Percentiles rank a stretch among this genome's conserved stretches.
Evolutionary conservation across 2,113 vertebrate species (phyloP).

Genomic region (Smithornis capensis): DNA sequence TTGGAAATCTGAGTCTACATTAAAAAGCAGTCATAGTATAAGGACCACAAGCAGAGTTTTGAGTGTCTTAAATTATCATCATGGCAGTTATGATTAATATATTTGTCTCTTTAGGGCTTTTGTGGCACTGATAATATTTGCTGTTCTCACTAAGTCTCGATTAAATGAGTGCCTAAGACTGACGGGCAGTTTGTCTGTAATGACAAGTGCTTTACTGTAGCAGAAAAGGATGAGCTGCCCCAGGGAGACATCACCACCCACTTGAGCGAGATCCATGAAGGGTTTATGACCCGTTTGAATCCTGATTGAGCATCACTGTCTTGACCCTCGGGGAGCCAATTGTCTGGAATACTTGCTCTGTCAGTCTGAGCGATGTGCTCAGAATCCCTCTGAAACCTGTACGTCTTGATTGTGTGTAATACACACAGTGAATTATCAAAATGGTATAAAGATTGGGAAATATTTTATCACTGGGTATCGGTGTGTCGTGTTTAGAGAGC

Average conservation of each 20-base stretch:
- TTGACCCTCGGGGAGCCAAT: conserved; percentile 79
- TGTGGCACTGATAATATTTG: conserved; percentile 51
- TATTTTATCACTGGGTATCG: background rate
- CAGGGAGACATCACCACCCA: conserved; percentile 78
- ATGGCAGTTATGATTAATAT: conserved; percentile 39
- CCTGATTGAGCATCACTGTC: conserved; percentile 77
- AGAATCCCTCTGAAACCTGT: conserved; percentile 69
- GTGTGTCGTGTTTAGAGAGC: background rate
- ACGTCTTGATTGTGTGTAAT: conserved; percentile 63
- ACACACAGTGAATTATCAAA: conserved; percentile 65
- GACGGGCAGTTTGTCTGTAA: conserved; percentile 75
- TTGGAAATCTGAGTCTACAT: background rate
- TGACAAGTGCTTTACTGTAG: conserved; percentile 77
- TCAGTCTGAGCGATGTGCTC: conserved; percentile 78
- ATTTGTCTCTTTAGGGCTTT: conserved; percentile 66
- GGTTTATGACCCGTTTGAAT: conserved; percentile 82
- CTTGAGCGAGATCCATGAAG: conserved; percentile 78
- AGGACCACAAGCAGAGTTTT: conserved; percentile 6
- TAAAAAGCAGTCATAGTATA: background rate
- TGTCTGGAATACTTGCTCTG: conserved; percentile 79
- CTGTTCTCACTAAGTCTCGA: conserved; percentile 58
- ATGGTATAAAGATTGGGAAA: conserved; percentile 12
- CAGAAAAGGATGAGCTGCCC: conserved; percentile 77
- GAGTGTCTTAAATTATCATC: conserved; percentile 20
- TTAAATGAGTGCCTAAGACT: conserved; percentile 71